Conservation (phyloP, 2,797 vertebrate genomes). For the Coregonus sp. region DNA sequence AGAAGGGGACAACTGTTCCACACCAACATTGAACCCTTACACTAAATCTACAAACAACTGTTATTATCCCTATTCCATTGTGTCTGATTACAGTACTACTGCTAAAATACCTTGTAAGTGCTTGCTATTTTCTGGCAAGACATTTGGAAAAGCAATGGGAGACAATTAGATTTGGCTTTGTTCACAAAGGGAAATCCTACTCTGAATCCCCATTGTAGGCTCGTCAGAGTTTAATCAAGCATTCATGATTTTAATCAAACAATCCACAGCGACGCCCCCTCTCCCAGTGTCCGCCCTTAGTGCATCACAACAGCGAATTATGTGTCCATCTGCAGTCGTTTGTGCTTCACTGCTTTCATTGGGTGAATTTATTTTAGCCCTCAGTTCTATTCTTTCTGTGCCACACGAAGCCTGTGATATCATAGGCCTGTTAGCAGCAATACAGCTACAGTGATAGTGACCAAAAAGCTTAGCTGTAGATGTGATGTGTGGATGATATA, state of each 20-base stretch:
- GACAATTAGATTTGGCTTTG: neutral
- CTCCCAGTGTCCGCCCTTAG: neutral
- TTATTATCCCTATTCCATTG: neutral
- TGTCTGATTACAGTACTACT: neutral
- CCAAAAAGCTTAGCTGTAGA: slow-evolving; percentile 46
- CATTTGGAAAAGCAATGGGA: neutral
- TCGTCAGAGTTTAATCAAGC: slow-evolving; percentile 2
- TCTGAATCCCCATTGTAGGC: neutral
- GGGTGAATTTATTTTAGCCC: neutral
- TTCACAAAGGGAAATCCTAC: neutral
- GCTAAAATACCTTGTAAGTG: neutral
- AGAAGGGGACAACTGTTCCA: neutral
- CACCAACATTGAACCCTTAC: neutral
- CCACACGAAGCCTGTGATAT: neutral
- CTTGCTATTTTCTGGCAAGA: neutral
- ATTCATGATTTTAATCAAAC: neutral
- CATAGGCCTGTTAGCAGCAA: slow-evolving; percentile 58
- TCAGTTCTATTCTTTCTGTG: neutral
- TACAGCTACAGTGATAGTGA: slow-evolving; percentile 46
- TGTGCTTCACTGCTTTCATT: neutral
- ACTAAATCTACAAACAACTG: neutral
- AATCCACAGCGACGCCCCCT: neutral
- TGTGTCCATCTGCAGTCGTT: neutral
- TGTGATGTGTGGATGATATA: slow-evolving; percentile 46
- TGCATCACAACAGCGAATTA: slow-evolving; percentile 25